phyloP scores from a whole-genome alignment of 2,888 invertebrate species.

The Troides oblongomaculatus region DNA sequence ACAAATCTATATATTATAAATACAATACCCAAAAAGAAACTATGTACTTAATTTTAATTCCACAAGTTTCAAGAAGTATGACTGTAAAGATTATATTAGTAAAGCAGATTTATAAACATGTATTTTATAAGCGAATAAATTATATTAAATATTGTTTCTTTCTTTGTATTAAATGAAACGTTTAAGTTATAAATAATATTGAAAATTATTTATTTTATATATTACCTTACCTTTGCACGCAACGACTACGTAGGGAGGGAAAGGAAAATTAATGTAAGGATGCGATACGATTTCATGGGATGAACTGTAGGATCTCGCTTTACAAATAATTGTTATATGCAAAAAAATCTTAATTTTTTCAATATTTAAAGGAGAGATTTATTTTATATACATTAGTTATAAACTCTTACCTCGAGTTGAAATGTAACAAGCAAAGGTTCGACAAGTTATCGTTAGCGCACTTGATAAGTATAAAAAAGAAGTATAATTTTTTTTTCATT shows the following conservation, averaged over 20 bases:
- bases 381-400: background rate
- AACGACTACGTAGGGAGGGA: slow-evolving; percentile 24
- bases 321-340: background rate
- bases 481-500: background rate
- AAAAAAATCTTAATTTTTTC: background rate
- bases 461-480: slow-evolving; percentile 6
- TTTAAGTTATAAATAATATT: background rate
- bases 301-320: background rate
- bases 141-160: background rate
- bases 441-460: background rate
- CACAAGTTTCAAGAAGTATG: slow-evolving; percentile 19
- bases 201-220: slow-evolving; percentile 11
- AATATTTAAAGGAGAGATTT: background rate
- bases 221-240: slow-evolving; percentile 25
- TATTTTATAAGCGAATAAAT: background rate
- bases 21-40: background rate
- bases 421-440: slow-evolving; percentile 12
- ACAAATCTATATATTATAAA: background rate
- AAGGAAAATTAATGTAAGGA: slow-evolving; percentile 24
- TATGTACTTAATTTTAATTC: slow-evolving; percentile 4
- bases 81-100: slow-evolving; percentile 12
- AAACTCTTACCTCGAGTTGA: slow-evolving; percentile 5
- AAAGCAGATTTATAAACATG: background rate
- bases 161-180: background rate
- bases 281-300: background rate